Percentiles rank a stretch among this genome's conserved stretches.
Evolutionary conservation across 2,113 vertebrate genomes (phyloP).

Genomic region (Galbula dea): DNA sequence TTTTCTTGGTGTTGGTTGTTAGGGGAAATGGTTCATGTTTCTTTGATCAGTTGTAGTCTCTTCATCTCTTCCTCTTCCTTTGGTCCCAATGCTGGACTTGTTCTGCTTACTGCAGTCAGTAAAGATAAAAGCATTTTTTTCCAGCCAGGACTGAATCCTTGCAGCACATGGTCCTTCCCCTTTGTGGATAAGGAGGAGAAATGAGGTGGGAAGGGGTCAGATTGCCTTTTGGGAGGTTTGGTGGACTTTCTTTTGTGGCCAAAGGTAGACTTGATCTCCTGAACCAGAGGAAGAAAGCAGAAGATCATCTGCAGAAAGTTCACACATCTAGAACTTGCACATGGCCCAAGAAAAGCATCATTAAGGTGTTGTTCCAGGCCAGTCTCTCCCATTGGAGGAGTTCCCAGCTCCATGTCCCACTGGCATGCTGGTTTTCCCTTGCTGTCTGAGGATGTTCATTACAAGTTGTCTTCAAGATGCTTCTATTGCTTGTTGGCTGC

Average conservation of each 20-base stretch:
- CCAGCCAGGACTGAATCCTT: background rate
- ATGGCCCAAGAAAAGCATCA: background rate
- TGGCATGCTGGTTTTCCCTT: background rate
- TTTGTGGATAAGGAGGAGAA: background rate
- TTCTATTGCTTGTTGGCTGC: background rate
- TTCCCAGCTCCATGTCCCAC: background rate
- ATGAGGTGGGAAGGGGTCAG: background rate
- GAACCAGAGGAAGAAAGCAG: background rate
- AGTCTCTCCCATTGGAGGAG: background rate
- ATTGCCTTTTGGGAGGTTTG: background rate
- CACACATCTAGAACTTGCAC: rapidly evolving
- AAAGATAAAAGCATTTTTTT: background rate
- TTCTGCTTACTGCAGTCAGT: background rate
- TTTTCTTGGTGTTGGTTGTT: background rate
- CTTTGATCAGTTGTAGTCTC: background rate
- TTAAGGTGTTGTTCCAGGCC: background rate
- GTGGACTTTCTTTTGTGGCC: background rate
- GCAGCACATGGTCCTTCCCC: rapidly evolving
- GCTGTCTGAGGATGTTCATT: background rate
- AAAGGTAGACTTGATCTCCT: background rate
- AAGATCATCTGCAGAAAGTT: background rate
- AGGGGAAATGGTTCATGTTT: background rate
- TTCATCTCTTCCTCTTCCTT: background rate
- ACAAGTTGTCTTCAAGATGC: background rate
- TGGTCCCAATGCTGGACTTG: background rate